Evolutionary conservation across 2,113 vertebrate species (phyloP).

Genomic region (Cryptotis parvus): DNA sequence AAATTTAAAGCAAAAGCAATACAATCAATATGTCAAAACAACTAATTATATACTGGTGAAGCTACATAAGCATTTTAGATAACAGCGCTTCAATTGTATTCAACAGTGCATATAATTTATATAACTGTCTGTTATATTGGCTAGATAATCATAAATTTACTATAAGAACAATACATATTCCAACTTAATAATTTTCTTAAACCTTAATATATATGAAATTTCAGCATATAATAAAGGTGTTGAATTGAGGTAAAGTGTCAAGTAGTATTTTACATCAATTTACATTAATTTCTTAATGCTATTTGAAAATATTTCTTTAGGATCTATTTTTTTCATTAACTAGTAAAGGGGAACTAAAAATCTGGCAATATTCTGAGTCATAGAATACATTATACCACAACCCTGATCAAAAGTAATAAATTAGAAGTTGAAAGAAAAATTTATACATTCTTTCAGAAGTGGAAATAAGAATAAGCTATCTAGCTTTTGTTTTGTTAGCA

Average conservation of each 20-base stretch:
- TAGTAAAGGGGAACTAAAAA: background rate
- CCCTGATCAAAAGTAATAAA: background rate
- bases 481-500: background rate
- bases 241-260: background rate
- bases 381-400: background rate
- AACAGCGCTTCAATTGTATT: background rate
- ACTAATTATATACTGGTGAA: background rate
- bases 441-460: background rate
- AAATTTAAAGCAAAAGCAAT: background rate
- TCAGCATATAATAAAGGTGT: background rate
- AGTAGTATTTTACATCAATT: constrained; percentile 6
- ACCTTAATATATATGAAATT: background rate
- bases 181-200: background rate
- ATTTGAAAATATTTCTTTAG: background rate
- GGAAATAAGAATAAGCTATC: background rate
- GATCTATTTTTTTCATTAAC: background rate
- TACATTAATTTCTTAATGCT: background rate
- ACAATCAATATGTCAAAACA: constrained; percentile 14
- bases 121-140: background rate
- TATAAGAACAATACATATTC: background rate
- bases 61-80: background rate
- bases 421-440: background rate
- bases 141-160: background rate
- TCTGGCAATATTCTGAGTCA: background rate
- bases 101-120: background rate